These are phyloP conservation scores for Muscicapa comitata DNA, from an alignment of 2,797 vertebrate species.

Conservation along the genomic window DNA sequence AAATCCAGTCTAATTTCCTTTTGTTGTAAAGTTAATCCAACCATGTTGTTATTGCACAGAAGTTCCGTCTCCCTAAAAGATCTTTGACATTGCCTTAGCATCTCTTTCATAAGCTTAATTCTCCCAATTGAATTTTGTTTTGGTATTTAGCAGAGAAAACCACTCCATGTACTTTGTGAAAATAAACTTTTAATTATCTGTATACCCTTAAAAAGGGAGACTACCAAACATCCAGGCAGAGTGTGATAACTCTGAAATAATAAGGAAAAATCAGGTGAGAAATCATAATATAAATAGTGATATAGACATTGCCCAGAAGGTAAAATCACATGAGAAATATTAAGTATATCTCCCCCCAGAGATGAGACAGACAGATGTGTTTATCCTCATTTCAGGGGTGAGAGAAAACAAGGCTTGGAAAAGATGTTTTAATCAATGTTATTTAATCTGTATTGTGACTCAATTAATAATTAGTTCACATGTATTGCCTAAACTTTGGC, in stretches of 20 bases:
- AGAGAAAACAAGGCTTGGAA: not conserved
- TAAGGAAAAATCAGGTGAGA: not conserved
- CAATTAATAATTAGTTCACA: not conserved
- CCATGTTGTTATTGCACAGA: constrained; percentile 37
- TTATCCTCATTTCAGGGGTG: not conserved
- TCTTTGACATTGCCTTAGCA: constrained; percentile 50
- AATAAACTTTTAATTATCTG: constrained; percentile 2
- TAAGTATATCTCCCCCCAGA: not conserved
- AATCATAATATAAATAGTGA: not conserved
- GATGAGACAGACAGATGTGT: not conserved
- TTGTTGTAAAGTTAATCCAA: constrained; percentile 66
- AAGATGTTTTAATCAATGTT: not conserved
- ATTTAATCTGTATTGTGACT: not conserved
- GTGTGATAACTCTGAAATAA: not conserved
- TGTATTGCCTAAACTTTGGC: not conserved
- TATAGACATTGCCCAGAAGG: not conserved
- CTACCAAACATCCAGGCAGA: not conserved
- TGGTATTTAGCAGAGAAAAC: not conserved
- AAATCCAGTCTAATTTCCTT: constrained; percentile 62
- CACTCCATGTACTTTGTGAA: not conserved
- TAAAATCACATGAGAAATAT: not conserved
- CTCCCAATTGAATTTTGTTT: constrained; percentile 1
- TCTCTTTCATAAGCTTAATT: constrained; percentile 35
- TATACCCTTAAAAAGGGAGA: not conserved
- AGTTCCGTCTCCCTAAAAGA: constrained; percentile 33